A percentile compares a stretch with the other conserved stretches of the same genome.
These are phyloP conservation scores for Dendrolimus pini DNA, from an alignment of 2,888 invertebrate genomes.

Conservation along the genomic window DNA sequence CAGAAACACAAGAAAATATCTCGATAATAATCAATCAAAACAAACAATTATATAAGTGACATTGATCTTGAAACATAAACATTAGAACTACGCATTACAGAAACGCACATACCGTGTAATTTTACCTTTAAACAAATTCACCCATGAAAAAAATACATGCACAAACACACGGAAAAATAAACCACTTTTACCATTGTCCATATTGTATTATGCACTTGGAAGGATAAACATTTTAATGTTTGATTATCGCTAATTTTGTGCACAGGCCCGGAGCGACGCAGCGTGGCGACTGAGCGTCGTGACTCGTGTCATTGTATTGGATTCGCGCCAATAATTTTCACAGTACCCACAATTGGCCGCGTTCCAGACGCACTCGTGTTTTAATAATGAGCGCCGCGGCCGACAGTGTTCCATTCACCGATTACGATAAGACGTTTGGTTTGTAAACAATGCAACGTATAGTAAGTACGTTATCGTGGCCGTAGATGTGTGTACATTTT, in stretches of 20 bases:
- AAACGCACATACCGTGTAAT: constrained; percentile 22
- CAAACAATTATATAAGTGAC: constrained; percentile 53
- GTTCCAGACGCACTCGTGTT: constrained; percentile 19
- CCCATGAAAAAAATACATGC: constrained; percentile 29
- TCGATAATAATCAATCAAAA: neutral
- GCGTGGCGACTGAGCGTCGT: constrained; percentile 39
- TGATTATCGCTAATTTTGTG: constrained; percentile 25
- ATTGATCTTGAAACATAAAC: constrained; percentile 45
- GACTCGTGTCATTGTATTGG: constrained; percentile 48
- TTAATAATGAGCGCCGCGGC: constrained; percentile 21
- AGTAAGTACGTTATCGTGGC: constrained; percentile 29
- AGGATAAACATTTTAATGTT: constrained; percentile 48
- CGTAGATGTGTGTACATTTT: constrained; percentile 1
- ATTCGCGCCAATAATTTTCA: constrained; percentile 30
- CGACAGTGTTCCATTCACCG: constrained; percentile 33
- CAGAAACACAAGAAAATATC: neutral
- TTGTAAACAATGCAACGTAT: constrained; percentile 56
- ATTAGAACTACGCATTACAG: constrained; percentile 32
- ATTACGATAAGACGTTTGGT: constrained; percentile 49
- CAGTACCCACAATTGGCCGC: constrained; percentile 7
- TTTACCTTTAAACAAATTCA: constrained; percentile 15
- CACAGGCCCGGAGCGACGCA: constrained; percentile 32
- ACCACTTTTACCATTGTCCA: constrained; percentile 50
- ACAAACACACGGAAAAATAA: constrained; percentile 25
- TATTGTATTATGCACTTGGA: constrained; percentile 50